Base-by-base conservation (phyloP, 2,888 invertebrate species). In the Clistopyga incitator region DNA sequence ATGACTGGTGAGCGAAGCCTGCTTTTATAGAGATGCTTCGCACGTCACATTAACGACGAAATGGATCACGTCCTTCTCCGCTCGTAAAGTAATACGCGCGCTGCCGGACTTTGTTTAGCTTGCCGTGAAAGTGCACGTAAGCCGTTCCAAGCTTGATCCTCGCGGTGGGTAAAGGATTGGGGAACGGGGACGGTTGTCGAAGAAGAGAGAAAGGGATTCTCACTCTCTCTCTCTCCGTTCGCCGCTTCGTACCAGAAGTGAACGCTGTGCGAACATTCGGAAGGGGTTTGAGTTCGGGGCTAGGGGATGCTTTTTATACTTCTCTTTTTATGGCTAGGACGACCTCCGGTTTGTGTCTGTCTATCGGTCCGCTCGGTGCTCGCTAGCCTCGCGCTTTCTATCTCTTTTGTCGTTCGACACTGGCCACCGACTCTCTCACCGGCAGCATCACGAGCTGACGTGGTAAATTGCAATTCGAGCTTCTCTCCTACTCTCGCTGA, bases 1-100 rank as follows among this genome's bases (percentile, higher is more conserved):
- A 54, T 11, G 20, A 54, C 54, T 54, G 54, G 54, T 20, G 11
- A 75, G 70, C 47, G 38, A 67, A 81, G 59, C 75, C 74, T 34
- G 86, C 87, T 90, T 91, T 92, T 90, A 92, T 90, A 88, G 90
- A 88, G 89, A 89, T 87, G 87, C 88, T 88, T 85, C 82, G 86
- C 87, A 87, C 88, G 89, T 90, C 90, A 89, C 91, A 91, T 92
- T 92, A 92, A 92, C 92, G 89, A 86, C 88, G 88, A 88, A 91
- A 93, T 92, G 92, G 92, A 92, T 92, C 92, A 93, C 92, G 92
- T 92, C 87, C 87, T 87, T 85, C 85, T 84, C 78, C 86, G 88
- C 91, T 91, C 92, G 92, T 93, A 93, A 92, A 92, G 89, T 89
- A 90, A 91, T 90, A 84, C 82, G 88, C 88, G 84, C 85, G 72